Base-by-base conservation (phyloP, 2,888 invertebrate genomes). In the Caenorhabditis zanzibari region DNA sequence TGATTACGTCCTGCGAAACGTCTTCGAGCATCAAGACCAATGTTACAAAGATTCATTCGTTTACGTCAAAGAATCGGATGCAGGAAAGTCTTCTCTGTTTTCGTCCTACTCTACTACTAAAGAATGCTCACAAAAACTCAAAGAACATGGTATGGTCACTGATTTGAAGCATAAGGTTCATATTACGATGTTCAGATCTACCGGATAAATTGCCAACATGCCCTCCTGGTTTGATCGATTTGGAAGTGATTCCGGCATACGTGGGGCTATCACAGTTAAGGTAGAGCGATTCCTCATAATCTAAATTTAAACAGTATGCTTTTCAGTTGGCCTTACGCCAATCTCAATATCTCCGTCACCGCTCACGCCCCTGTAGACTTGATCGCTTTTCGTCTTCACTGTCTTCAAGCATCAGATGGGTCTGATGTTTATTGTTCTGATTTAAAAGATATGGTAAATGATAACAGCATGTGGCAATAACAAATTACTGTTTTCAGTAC, bases 361-460 rank as follows among this genome's bases (percentile, higher is more conserved):
- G 82, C 81, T 0, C 79, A 84, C 56, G 56, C 81, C 6, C 38
- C 73, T 5, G 73, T 86, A 6, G 32, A 73, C 12, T 52, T 81
- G 7, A 58, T 90, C 19, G 86, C 84, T 16, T 72, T 90, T 19
- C 85, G 86, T 14, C 73, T 90, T 24, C 73, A 89, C 52, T 90
- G 90, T 61, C 38, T 90, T 14, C 73, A 85, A 32, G 86, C 90
- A 10, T 80, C 89, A 12, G 73, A 88, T 44, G 76, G 75, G 9
- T 82, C 81, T 0, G 90, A 90, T 74, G 73, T 75, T 7, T 90
- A 90, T 76, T 90, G 90, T 56, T 87, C 90, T n/a, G 64, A 87
- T 59, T 69, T 56, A 0, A 61, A 64, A 16, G 52, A 47, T 1
- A 58, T 76, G 79, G 64, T 66, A 24, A 19, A 59, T 24, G 28